Evolutionary conservation across 2,888 invertebrate species (phyloP).

Genomic region (Drosophila emarginata): DNA sequence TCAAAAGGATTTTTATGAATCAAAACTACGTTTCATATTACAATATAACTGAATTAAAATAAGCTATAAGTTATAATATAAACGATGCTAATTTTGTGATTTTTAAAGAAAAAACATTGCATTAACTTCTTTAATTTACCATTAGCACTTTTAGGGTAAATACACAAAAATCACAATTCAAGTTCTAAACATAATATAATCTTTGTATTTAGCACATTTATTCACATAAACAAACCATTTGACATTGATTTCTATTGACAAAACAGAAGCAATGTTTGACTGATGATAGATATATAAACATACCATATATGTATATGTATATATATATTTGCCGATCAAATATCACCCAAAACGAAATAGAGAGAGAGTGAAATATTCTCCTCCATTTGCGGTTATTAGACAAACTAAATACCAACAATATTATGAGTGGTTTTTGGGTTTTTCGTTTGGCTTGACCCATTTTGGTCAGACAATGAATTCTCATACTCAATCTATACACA

Average conservation of each 20-base stretch:
- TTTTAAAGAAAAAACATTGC: too few species aligned
- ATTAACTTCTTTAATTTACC: not conserved
- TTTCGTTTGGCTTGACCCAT: constrained; percentile 16
- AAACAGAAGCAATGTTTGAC: constrained; percentile 36
- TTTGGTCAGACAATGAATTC: constrained; percentile 22
- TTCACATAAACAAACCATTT: constrained; percentile 45
- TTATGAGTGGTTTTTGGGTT: constrained; percentile 15
- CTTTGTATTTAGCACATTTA: constrained; percentile 23
- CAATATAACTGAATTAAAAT: too few species aligned
- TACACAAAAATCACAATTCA: not conserved
- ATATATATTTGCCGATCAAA: constrained; percentile 20
- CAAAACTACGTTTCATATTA: too few species aligned
- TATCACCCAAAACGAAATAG: constrained; percentile 11
- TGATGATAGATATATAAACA: constrained; percentile 41
- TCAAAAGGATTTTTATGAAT: too few species aligned
- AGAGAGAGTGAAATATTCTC: not conserved
- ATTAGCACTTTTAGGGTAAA: constrained; percentile 7
- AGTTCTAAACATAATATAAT: constrained; percentile 37
- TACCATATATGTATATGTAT: constrained; percentile 20
- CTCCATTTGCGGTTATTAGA: not conserved
- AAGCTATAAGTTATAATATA: too few species aligned
- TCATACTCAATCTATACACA: constrained; percentile 30
- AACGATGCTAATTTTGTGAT: too few species aligned
- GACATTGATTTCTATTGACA: constrained; percentile 46
- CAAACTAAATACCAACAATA: constrained; percentile 12